Conservation (phyloP, 2,888 invertebrate species). For the Dynastes grantii region DNA sequence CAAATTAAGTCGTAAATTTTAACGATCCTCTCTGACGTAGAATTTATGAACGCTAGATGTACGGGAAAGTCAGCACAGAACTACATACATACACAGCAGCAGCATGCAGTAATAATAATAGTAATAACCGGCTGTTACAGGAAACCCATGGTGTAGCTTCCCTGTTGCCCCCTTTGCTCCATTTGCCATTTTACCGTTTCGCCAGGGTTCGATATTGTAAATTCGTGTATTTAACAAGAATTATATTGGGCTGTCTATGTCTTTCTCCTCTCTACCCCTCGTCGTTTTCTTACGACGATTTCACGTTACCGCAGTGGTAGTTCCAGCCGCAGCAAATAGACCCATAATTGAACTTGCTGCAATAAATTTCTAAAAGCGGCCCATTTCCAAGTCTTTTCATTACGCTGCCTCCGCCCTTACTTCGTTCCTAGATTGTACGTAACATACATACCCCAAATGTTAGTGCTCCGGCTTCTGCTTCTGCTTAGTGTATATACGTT, state of each 20-base stretch:
- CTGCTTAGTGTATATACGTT: background rate
- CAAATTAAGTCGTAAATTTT: slow-evolving; percentile 45
- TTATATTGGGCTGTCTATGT: background rate
- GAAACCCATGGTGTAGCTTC: background rate
- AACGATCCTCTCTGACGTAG: background rate
- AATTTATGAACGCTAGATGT: slow-evolving; percentile 32
- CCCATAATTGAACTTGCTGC: slow-evolving; percentile 44
- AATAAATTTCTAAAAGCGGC: slow-evolving; percentile 36
- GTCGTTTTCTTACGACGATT: background rate
- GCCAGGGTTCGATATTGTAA: background rate
- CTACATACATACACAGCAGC: background rate
- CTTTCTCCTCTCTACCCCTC: background rate
- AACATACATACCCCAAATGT: no score
- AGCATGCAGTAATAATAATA: slow-evolving; percentile 14
- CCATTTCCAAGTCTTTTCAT: slow-evolving; percentile 45
- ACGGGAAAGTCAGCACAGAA: slow-evolving; percentile 13
- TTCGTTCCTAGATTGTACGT: no score
- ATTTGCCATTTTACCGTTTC: background rate
- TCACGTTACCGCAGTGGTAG: background rate
- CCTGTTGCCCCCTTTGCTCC: no score
- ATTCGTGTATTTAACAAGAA: slow-evolving; percentile 10
- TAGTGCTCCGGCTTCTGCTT: background rate
- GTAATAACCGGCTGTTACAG: slow-evolving; percentile 22
- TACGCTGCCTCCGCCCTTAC: background rate
- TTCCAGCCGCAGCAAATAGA: slow-evolving; percentile 26